Conservation (phyloP, 2,888 invertebrate genomes). For the Diadegma fenestrale region DNA sequence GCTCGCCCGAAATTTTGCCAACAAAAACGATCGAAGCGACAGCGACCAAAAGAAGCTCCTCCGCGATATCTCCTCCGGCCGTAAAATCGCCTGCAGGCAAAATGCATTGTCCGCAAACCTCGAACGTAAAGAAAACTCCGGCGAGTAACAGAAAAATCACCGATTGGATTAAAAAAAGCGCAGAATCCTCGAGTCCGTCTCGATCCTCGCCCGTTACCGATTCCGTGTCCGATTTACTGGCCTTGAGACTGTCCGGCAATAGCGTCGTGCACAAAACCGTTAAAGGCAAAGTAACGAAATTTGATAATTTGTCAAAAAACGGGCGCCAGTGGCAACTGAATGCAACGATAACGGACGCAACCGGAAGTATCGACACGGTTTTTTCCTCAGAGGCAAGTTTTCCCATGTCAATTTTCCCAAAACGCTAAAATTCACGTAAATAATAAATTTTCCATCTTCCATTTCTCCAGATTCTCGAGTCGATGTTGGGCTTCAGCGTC, state of each 20-base stretch:
- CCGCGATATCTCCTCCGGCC: constrained; percentile 67
- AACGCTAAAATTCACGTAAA: neutral
- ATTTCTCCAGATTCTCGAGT: constrained; percentile 77
- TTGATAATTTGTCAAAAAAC: constrained; percentile 87
- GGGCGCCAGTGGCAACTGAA: constrained; percentile 87
- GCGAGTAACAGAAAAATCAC: constrained; percentile 70
- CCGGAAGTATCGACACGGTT: constrained; percentile 86
- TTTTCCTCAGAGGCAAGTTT: constrained; percentile 86
- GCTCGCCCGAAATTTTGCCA: neutral
- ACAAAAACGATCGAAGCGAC: neutral
- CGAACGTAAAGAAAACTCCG: constrained; percentile 50
- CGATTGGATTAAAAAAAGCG: constrained; percentile 70
- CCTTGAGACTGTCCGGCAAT: constrained; percentile 62
- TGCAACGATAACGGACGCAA: constrained; percentile 87
- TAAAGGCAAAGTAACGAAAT: constrained; percentile 86
- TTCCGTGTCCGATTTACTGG: constrained; percentile 74
- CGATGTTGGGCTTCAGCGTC: constrained; percentile 77
- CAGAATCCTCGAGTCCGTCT: constrained; percentile 20
- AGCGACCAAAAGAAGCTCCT: constrained; percentile 59
- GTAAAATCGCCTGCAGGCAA: constrained; percentile 66
- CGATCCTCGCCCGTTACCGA: constrained; percentile 69
- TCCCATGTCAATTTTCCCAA: neutral
- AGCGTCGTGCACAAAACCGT: constrained; percentile 81
- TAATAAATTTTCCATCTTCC: neutral
- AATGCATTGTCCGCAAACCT: constrained; percentile 69